Evolutionary conservation across 2,888 invertebrate species (phyloP), one percentile per base, ranked within the genome.

Genomic region (Parnassius glacialis): DNA sequence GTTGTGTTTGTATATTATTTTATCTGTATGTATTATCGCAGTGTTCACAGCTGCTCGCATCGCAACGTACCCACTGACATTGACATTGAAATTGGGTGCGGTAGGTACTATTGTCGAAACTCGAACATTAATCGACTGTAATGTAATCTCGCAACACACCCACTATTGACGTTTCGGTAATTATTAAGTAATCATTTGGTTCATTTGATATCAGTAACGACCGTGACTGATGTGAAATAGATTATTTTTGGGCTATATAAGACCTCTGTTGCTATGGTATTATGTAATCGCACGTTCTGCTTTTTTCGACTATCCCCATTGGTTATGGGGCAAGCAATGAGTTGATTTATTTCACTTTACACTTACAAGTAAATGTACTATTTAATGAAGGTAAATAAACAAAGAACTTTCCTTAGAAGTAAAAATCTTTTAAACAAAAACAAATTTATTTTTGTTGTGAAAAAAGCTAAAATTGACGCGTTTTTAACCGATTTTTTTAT

Each of bases 71-170:
- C 52, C 42, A 41, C 20, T 34, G 52, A 41, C 52, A 52, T 52
- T 52, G 52, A 52, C 52, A 52, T 52, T 52, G 52, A 52, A 41
- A 52, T 52, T n/a, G 52, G 52, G 42, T 9, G 52, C 52, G 42
- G 12, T 51, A 51, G 42, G 12, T 51, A 51, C 48, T 13, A 48
- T 48, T 48, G 48, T 48, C 47, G 48, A 13, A 48, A 48, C 48
- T 48, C 48, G 48, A 48, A 48, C 13, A 1, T 9, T 13, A 9
- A 13, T 48, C 48, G 48, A 7, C 9, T 13, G 13, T n/a, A 12
- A n/a, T 13, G 13, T 13, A 13, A 48, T 48, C 48, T 13, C 48
- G 48, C 10, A 25, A 51, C 51, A 25, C 51, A 51, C 51, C 51
- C 51, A 51, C 51, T n/a, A 52, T 7, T 25, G 25, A 13, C 7